These are phyloP conservation scores for Tiliacea aurago DNA, from an alignment of 2,888 invertebrate genomes.

Conservation along the genomic window DNA sequence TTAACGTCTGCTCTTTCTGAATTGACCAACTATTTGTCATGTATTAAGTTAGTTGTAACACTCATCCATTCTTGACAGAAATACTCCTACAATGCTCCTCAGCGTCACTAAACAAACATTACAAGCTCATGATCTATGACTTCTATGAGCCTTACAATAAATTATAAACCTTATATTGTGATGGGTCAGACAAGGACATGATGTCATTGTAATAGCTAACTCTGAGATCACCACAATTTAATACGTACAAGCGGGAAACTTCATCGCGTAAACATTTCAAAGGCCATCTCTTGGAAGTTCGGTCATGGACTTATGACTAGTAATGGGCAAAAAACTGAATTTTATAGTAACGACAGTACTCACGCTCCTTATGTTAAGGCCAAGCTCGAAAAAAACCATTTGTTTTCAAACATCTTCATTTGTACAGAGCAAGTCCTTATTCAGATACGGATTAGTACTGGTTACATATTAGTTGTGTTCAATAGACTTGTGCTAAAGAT, in stretches of 20 bases:
- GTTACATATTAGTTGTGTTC: constrained; percentile 51
- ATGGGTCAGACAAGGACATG: constrained; percentile 75
- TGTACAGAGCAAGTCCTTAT: constrained; percentile 37
- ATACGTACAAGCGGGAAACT: constrained; percentile 71
- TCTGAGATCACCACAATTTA: constrained; percentile 84
- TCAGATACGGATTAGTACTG: constrained; percentile 44
- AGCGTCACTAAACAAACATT: constrained; percentile 35
- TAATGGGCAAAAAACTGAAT: constrained; percentile 10
- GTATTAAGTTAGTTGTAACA: neutral
- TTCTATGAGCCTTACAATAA: constrained; percentile 48
- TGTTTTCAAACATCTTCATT: constrained; percentile 37
- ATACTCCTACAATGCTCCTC: neutral
- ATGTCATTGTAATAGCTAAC: constrained; percentile 82
- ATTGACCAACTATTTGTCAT: constrained; percentile 3
- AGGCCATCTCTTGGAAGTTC: constrained; percentile 53
- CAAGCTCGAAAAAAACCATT: neutral
- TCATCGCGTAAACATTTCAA: constrained; percentile 62
- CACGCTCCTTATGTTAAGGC: neutral
- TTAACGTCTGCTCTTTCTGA: neutral
- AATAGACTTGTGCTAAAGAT: constrained; percentile 47
- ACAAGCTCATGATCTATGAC: constrained; percentile 38
- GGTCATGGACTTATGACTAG: constrained; percentile 35
- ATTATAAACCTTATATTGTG: constrained; percentile 55
- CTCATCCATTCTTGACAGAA: constrained; percentile 6
- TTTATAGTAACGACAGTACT: neutral